Evolutionary conservation across 2,797 vertebrate genomes (phyloP), one percentile per base, ranked within the genome.

Genomic region (Malurus splendens): DNA sequence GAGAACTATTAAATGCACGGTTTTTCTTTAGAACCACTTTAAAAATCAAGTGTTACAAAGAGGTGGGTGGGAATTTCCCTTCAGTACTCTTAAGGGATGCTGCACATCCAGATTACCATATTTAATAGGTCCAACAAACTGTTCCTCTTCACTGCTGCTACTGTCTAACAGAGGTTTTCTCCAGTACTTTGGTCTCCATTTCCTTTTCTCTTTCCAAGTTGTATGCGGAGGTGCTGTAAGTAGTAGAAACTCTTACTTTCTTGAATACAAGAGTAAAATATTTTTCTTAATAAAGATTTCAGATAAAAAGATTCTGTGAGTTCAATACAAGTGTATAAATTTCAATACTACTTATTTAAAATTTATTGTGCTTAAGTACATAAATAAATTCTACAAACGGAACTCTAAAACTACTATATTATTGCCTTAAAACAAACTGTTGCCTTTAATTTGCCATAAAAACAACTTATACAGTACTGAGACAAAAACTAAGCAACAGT

Each of bases 171-270:
- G 7, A 23, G 90, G 92, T 74, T 96, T 96, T 95, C 96, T 97
- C 93, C 93, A 96, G 61, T 98, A 98, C 75, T 97, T 98, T 1
- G 98, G 98, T 67, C 96, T 98, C 98, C 99, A 99, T 72, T 96
- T 98, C 96, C 99, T 97, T 77, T 95, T 95, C n/a, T 98, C 98
- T 95, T 99, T 99, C 82, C 96, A 98, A 5, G 99, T 99, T 94
- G 99, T 99, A 97, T 97, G 98, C 0, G 99, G 99, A 76, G 99
- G 99, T 12, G 98, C 99, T 99, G 89, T 65, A 87, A 18, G 41
- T 2, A 81, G 55, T 14, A 90, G 30, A 33, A 77, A 32, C 19
- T 60, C 10, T 47, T 62, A 67, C 7, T 82, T 82, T 27, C 56
- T 48, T 82, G 13, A 60, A 91, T 6, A 79, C 14, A 79, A 83